Percentiles rank a stretch among this genome's conserved stretches.
Evolutionary conservation across 2,797 vertebrate species (phyloP).

Genomic region (Mycteria americana): DNA sequence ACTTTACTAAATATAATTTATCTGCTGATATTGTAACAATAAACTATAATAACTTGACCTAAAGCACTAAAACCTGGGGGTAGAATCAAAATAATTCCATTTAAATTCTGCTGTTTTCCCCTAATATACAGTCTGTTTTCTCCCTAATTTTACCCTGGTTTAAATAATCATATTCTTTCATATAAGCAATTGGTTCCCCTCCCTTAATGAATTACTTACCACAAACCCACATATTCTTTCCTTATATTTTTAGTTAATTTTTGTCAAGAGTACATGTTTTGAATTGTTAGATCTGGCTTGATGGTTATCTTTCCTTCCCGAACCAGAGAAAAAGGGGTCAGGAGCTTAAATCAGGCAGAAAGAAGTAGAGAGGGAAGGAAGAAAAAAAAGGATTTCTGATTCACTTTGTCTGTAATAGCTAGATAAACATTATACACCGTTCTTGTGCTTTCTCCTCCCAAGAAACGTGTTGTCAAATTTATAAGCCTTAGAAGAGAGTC

Average conservation of each 20-base stretch:
- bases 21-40: background rate
- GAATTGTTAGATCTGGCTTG: background rate
- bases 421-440: rapidly evolving
- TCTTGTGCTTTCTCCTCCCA: background rate
- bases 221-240: background rate
- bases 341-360: background rate
- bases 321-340: background rate
- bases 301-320: background rate
- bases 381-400: background rate
- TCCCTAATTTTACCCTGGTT: background rate
- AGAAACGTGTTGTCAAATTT: background rate
- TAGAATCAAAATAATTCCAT: background rate
- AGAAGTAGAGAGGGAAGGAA: background rate
- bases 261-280: background rate
- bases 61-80: rapidly evolving
- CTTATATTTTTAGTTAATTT: background rate
- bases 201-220: background rate
- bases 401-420: background rate
- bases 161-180: background rate
- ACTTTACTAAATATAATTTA: background rate
- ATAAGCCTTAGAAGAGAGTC: background rate
- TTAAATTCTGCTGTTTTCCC: background rate
- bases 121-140: rapidly evolving
- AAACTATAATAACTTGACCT: background rate
- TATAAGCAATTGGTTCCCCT: background rate